These are phyloP conservation scores for Scyliorhinus canicula DNA, from an alignment of 2,797 vertebrate species.

Conservation along the genomic window DNA sequence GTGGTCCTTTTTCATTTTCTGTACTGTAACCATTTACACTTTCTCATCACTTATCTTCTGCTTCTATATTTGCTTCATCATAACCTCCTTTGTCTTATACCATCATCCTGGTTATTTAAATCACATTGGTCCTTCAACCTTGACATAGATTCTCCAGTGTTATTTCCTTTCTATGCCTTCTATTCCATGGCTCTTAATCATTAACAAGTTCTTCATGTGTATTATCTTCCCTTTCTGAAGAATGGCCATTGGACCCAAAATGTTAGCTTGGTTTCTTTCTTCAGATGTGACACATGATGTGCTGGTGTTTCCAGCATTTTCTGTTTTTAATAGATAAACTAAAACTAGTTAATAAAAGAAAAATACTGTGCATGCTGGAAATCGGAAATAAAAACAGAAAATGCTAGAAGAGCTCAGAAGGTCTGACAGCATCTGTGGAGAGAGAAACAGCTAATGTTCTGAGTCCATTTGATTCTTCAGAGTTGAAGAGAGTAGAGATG, in stretches of 20 bases:
- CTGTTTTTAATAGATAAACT: background rate
- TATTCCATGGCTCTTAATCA: background rate
- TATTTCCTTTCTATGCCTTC: background rate
- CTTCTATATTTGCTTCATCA: background rate
- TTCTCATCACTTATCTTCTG: background rate
- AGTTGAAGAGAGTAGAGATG: no score
- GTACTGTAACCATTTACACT: background rate
- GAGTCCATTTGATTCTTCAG: no score
- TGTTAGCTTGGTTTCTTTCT: background rate
- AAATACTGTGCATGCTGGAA: no score
- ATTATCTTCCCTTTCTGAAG: background rate
- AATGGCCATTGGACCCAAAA: background rate
- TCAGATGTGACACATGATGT: no score
- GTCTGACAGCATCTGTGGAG: no score
- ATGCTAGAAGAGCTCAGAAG: no score
- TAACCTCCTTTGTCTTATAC: background rate
- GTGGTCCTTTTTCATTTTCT: background rate
- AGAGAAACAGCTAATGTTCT: no score
- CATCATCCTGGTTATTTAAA: background rate
- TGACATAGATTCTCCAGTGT: no score
- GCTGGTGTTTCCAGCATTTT: background rate
- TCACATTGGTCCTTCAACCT: background rate
- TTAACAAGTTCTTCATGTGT: background rate
- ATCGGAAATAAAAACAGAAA: no score
- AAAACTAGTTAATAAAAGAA: background rate